These are phyloP conservation scores for Pampus argenteus DNA, from an alignment of 2,797 vertebrate genomes.

Conservation along the genomic window DNA sequence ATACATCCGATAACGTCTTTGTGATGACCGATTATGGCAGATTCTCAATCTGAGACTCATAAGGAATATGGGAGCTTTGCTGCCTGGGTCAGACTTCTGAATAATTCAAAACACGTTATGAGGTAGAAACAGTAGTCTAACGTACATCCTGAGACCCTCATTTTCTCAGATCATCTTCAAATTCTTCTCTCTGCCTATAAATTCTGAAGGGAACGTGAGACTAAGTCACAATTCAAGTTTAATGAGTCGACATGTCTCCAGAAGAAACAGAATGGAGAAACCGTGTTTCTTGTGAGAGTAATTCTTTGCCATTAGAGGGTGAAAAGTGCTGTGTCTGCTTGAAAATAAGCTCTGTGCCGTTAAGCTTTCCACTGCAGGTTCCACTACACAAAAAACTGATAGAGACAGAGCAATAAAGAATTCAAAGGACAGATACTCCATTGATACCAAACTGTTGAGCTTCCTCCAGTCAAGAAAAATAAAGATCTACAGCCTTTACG, in stretches of 20 bases:
- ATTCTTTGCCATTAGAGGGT: conserved; percentile 49
- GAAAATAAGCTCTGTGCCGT: conserved; percentile 29
- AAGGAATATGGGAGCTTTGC: conserved; percentile 32
- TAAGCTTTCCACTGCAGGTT: conserved; percentile 16
- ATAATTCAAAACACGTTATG: conserved; percentile 71
- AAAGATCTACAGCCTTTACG: not conserved
- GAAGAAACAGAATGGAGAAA: conserved; percentile 67
- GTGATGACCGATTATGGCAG: conserved; percentile 41
- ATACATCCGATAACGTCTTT: conserved; percentile 48
- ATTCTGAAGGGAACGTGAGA: conserved; percentile 57
- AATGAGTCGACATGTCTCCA: conserved; percentile 68
- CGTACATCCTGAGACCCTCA: conserved; percentile 57
- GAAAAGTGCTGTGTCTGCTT: conserved; percentile 47
- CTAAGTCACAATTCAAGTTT: conserved; percentile 72
- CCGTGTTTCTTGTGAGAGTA: conserved; percentile 59
- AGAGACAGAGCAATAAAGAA: conserved; percentile 14
- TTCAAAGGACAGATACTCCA: not conserved
- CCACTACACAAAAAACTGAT: conserved; percentile 25
- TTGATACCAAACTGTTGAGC: not conserved
- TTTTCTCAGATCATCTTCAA: conserved; percentile 66
- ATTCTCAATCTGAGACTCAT: conserved; percentile 33
- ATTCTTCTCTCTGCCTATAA: conserved; percentile 51
- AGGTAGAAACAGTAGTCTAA: conserved; percentile 55
- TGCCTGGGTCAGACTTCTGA: conserved; percentile 54
- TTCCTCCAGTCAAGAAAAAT: not conserved